A percentile compares a stretch with the other conserved stretches of the same genome.
Conservation (phyloP, 2,888 invertebrate genomes). For the Drosophila birchii region DNA sequence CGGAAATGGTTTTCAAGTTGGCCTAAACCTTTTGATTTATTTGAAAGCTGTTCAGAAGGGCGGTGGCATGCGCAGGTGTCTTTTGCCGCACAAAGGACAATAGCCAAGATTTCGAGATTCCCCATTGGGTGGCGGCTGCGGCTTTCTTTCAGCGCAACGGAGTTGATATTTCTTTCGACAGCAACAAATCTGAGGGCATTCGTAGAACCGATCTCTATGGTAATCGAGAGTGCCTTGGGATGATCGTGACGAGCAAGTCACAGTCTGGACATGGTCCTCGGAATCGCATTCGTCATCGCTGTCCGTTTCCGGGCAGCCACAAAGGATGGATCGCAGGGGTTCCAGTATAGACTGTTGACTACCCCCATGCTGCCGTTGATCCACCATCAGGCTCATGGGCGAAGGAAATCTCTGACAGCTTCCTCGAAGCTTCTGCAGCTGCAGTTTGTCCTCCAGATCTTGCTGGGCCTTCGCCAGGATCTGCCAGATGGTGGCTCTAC, state of each 20-base stretch:
- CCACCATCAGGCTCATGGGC: slow-evolving; percentile 53
- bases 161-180: neutral
- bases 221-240: neutral
- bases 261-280: neutral
- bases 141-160: neutral
- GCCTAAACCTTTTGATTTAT: slow-evolving; percentile 30
- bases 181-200: neutral
- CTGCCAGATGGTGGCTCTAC: slow-evolving; percentile 63
- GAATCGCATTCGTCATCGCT: neutral
- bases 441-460: slow-evolving; percentile 69
- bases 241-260: too few relatives aligned
- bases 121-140: too few relatives aligned
- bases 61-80: slow-evolving; percentile 26
- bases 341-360: neutral
- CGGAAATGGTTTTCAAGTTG: neutral
- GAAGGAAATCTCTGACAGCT: slow-evolving; percentile 56
- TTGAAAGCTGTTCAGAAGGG: slow-evolving; percentile 9
- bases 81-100: slow-evolving; percentile 26
- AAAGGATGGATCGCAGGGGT: slow-evolving; percentile 33
- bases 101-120: slow-evolving; percentile 12
- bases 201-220: neutral
- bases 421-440: slow-evolving; percentile 38
- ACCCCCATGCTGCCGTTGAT: slow-evolving; percentile 14
- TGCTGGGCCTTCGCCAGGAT: slow-evolving; percentile 71
- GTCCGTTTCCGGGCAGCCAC: slow-evolving; percentile 6